Conservation (phyloP, 2,888 invertebrate species). For the Latrodectus hesperus region DNA sequence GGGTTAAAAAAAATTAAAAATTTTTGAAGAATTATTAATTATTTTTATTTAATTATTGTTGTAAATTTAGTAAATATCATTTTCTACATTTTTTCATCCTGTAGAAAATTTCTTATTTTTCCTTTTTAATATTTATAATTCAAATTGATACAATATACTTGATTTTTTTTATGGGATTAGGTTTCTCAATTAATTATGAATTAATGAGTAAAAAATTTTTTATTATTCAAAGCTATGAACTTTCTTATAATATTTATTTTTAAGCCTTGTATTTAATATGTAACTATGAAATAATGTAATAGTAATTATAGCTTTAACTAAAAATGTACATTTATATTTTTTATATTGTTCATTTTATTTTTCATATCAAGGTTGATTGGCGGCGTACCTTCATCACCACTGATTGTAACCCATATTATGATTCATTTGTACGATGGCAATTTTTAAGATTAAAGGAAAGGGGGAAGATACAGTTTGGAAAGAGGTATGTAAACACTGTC, state of each 20-base stretch:
- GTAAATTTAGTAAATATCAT: no score
- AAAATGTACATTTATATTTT: neutral
- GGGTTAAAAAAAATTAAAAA: no score
- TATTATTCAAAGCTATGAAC: neutral
- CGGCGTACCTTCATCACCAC: constrained; percentile 98
- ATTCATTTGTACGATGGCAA: constrained; percentile 98
- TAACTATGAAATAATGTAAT: neutral
- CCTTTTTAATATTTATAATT: no score
- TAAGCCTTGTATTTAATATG: neutral
- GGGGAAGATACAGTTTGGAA: constrained; percentile 96
- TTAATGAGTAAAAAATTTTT: neutral
- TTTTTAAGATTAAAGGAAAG: constrained; percentile 88
- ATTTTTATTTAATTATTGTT: no score
- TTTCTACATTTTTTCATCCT: no score
- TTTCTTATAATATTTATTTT: neutral
- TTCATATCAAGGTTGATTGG: constrained; percentile 88
- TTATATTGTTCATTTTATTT: constrained; percentile 43
- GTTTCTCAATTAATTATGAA: no score
- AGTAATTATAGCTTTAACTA: neutral
- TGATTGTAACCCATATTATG: constrained; percentile 96
- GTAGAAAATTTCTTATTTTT: no score
- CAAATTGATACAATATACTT: no score
- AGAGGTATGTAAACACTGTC: constrained; percentile 78
- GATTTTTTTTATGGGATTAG: no score
- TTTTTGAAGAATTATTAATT: no score